Evolutionary conservation across 1,140 invertebrate species (phyloP).

Genomic region (Bicyclus anynana): DNA sequence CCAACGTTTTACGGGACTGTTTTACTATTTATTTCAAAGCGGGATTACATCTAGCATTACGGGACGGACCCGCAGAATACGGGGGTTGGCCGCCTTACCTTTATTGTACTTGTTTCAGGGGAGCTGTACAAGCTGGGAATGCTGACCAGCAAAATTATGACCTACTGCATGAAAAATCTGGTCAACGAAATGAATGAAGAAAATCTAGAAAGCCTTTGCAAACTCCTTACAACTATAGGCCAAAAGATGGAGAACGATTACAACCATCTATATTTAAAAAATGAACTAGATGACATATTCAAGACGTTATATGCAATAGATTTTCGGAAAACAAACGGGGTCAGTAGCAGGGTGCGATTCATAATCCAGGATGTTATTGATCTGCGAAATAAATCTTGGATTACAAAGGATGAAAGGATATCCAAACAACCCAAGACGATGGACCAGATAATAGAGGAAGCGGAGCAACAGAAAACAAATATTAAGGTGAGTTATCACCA

Average conservation of each 20-base stretch:
- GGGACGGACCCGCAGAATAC: too few relatives aligned
- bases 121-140: slow-evolving; percentile 96
- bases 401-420: slow-evolving; percentile 86
- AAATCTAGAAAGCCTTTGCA: slow-evolving; percentile 94
- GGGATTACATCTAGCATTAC: too few relatives aligned
- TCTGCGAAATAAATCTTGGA: slow-evolving; percentile 89
- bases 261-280: too few relatives aligned
- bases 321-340: slow-evolving; percentile 76
- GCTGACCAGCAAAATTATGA: slow-evolving; percentile 93
- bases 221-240: slow-evolving; percentile 93
- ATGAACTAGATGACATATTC: slow-evolving; percentile 80
- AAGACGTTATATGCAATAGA: slow-evolving; percentile 83
- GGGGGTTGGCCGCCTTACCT: too few relatives aligned
- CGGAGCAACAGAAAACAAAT: slow-evolving; percentile 77
- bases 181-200: slow-evolving; percentile 90
- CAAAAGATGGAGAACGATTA: slow-evolving; percentile 87
- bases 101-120: slow-evolving; percentile 87
- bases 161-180: slow-evolving; percentile 88
- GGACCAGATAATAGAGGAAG: slow-evolving; percentile 94
- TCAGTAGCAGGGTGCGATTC: slow-evolving; percentile 89
- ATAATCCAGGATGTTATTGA: slow-evolving; percentile 98
- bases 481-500: slow-evolving; percentile 52
- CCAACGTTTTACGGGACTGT: too few relatives aligned
- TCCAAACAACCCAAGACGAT: slow-evolving; percentile 95
- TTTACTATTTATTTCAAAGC: too few relatives aligned